These are phyloP conservation scores for Malthinus flaveolus DNA, from an alignment of 2,888 invertebrate species.

Conservation along the genomic window DNA sequence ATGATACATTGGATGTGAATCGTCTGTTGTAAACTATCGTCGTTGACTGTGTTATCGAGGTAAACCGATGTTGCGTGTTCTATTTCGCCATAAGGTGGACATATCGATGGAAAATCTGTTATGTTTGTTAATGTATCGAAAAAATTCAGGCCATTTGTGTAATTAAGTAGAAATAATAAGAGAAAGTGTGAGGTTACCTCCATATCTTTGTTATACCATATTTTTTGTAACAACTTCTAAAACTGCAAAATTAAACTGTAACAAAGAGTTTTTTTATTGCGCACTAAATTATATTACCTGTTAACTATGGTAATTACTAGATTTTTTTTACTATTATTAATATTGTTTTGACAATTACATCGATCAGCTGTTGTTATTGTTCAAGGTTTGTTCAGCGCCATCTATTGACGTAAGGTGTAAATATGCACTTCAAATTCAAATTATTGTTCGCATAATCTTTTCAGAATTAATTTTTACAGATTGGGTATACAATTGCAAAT, in stretches of 20 bases:
- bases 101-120: constrained; percentile 30
- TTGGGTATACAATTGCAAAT: no score
- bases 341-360: constrained; percentile 38
- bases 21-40: constrained; percentile 22
- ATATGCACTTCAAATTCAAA: no score
- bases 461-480: no score
- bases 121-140: constrained; percentile 22
- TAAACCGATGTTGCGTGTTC: constrained; percentile 37
- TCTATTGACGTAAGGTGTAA: not conserved
- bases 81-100: constrained; percentile 40
- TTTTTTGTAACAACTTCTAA: constrained; percentile 2
- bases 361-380: constrained; percentile 39
- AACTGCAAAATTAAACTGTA: not conserved
- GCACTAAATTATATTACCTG: constrained; percentile 14
- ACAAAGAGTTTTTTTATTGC: not conserved
- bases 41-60: constrained; percentile 21
- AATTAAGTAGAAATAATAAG: constrained; percentile 12
- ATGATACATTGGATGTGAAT: constrained; percentile 43
- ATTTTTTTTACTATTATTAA: constrained; percentile 12
- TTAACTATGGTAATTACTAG: constrained; percentile 15
- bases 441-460: no score
- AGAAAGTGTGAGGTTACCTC: constrained; percentile 33
- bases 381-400: constrained; percentile 19
- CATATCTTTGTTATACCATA: constrained; percentile 30
- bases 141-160: constrained; percentile 19